Base-by-base conservation (phyloP, 2,888 invertebrate genomes). In the Epinotia demarniana region DNA sequence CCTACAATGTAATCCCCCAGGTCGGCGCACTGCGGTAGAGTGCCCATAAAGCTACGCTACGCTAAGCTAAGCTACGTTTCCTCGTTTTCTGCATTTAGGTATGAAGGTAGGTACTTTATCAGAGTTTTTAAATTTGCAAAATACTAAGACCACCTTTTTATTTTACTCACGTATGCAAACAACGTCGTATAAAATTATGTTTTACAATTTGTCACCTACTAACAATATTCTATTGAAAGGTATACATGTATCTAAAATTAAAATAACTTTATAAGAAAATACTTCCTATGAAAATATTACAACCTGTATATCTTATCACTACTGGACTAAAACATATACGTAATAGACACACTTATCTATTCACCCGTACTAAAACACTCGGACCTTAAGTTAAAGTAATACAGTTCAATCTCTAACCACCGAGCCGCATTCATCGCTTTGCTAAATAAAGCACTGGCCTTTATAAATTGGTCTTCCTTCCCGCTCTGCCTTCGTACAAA, bases 271-370 rank as follows among this genome's bases (percentile, higher is more conserved):
- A 13, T 27, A n/a, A 6, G 13, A 33, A 68, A 68, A 57, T 39
- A 57, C 23, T 23, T 62, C 70, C 53, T 19, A 13, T 19, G 19
- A 62, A 62, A 61, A 71, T 79, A 77, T 18, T 81, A 80, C 92
- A 87, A 0, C 49, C 89, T 89, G 87, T 92, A 92, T 84, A 77
- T 81, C 89, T 93, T 93, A 93, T 93, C 93, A 93, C 89, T 86
- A 85, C 85, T 84, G 83, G 84, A 89, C 88, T 86, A 89, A 82
- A 86, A 87, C 86, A 83, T 88, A 83, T 85, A 86, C 85, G 81
- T 84, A 88, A 90, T 89, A 85, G 86, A 84, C 90, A 86, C 87
- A 81, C 75, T 79, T 85, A 81, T 70, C 58, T 70, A 61, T 74
- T 64, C 81, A 74, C 39, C 60, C 39, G 0, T 39, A 16, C 73